These are phyloP conservation scores for Periparus ater DNA, from an alignment of 2,797 vertebrate species.

Conservation along the genomic window DNA sequence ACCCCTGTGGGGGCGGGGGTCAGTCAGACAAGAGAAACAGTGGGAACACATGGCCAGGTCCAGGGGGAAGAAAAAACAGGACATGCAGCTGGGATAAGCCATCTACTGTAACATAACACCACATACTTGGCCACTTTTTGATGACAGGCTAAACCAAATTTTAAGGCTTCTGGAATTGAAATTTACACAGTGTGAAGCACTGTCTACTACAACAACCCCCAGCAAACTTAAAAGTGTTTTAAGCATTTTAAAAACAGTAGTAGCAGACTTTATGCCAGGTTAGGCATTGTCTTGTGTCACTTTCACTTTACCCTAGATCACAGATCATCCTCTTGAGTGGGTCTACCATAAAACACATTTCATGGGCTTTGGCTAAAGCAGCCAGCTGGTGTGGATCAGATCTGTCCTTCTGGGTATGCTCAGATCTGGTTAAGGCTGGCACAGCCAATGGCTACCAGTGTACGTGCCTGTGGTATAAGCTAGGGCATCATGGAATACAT, in stretches of 20 bases:
- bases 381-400: background rate
- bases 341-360: background rate
- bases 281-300: background rate
- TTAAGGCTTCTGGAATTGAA: background rate
- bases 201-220: background rate
- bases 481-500: background rate
- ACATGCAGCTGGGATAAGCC: background rate
- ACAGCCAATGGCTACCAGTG: background rate
- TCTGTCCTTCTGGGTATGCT: background rate
- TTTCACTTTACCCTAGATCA: background rate
- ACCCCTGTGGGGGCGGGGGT: too few species aligned
- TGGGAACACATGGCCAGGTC: background rate
- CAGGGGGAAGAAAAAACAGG: background rate
- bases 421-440: background rate
- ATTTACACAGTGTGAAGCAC: background rate
- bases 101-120: background rate
- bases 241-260: background rate
- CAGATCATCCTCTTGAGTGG: background rate
- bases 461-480: background rate
- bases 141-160: background rate
- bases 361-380: background rate
- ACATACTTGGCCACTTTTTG: background rate
- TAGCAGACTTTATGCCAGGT: background rate
- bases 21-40: background rate
- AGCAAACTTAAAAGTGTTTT: background rate